Percentiles rank a stretch among this genome's conserved stretches.
These are phyloP conservation scores for Neomonachus schauinslandi DNA, from an alignment of 2,113 vertebrate genomes.

Conservation along the genomic window DNA sequence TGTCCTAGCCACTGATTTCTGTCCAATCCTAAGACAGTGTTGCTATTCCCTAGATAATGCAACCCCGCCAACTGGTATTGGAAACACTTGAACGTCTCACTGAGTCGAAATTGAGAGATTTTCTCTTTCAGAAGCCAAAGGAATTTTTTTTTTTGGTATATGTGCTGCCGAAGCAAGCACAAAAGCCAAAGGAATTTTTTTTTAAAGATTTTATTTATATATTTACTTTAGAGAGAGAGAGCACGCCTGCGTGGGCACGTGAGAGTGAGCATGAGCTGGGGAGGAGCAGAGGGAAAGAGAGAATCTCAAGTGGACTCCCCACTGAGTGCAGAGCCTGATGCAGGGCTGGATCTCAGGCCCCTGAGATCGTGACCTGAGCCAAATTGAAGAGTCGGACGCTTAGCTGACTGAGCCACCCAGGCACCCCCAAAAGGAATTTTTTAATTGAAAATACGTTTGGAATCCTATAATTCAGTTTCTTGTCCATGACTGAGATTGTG, in stretches of 20 bases:
- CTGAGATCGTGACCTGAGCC: background rate
- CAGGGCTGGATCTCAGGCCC: background rate
- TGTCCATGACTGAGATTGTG: background rate
- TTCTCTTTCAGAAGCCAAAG: conserved; percentile 16
- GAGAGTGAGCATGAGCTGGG: background rate
- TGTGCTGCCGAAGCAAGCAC: too few species aligned
- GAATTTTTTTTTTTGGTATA: background rate
- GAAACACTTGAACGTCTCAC: background rate
- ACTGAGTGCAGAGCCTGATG: background rate
- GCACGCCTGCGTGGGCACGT: fast-evolving
- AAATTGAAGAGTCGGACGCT: background rate
- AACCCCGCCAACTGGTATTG: background rate
- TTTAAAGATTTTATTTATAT: background rate
- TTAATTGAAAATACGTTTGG: background rate
- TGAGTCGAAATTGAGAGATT: background rate
- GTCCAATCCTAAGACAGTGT: background rate
- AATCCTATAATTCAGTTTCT: background rate
- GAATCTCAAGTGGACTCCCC: background rate
- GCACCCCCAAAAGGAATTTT: background rate
- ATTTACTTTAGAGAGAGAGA: background rate
- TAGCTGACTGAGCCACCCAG: background rate
- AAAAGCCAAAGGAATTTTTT: background rate
- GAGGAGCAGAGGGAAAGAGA: background rate
- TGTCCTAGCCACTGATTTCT: background rate
- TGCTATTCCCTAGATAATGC: background rate